Base-by-base conservation (phyloP, 2,113 vertebrate species). In the Orthonyx spaldingii region DNA sequence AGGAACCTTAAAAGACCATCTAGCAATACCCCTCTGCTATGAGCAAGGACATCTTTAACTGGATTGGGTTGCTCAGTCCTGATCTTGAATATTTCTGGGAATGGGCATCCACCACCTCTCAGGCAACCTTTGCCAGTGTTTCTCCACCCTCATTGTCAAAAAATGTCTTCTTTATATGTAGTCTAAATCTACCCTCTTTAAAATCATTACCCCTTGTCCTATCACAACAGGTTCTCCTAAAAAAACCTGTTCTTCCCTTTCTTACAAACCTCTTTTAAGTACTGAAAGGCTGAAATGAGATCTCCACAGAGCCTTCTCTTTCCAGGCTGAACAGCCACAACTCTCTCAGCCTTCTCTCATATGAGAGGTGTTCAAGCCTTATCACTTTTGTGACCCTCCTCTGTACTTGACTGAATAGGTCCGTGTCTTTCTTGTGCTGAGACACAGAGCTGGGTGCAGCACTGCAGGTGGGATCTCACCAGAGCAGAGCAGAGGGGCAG, bases 321-420 rank as follows among this genome's bases (percentile, higher is more conserved):
- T 60, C 53, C 11, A 42, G 23, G 10, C 30, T 66, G 4, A 74
- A 3, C 30, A 47, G 4, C 4, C 21, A 22, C 9, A 59, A 52
- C 21, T 11, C 18, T 28, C 23, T 61, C 28, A n/a, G 24, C 3
- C 9, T 68, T 68, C 68, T 32, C 55, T 55, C 4, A 6, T 13
- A 47, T 18, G 15, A 61, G 55, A 83, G 19, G 10, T 55, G 13
- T 74, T 49, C 19, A 47, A 47, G 55, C 19, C 11, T 46, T 55
- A 33, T 18, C 1, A 41, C 49, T 80, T 86, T 49, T 37, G 13
- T 37, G 35, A 13, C 53, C 27, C 27, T 61, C 2, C 7, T 68
- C 47, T 42, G 7, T 37, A 49, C 19, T 42, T 0, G 0, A 16
- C 21, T 3, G 8, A 57, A 32, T 20, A 59, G 17, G 11, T 32